These are phyloP conservation scores for Diorhabda elongata DNA, from an alignment of 1,140 invertebrate species.

Conservation along the genomic window DNA sequence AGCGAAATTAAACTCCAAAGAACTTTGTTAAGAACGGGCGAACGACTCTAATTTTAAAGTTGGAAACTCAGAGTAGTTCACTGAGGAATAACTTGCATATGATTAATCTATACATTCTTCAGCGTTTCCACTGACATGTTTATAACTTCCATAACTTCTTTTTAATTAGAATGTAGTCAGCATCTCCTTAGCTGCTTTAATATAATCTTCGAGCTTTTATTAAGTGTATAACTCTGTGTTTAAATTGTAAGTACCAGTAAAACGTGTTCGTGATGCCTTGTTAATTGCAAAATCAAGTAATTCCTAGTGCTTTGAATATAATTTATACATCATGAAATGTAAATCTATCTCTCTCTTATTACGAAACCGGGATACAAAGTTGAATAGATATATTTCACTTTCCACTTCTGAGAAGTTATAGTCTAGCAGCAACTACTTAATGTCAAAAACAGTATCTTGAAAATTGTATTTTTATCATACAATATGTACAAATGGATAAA, in stretches of 20 bases:
- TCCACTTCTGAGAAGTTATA: background rate
- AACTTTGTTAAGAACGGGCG: too few relatives aligned
- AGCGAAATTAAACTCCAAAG: too few relatives aligned
- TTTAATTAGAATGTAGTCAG: background rate
- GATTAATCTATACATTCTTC: too few relatives aligned
- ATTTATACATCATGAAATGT: constrained; percentile 31
- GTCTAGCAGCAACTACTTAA: too few relatives aligned
- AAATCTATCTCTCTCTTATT: constrained; percentile 1
- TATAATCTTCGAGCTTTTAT: background rate
- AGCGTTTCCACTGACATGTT: background rate
- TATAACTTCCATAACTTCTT: background rate
- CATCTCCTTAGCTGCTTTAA: background rate
- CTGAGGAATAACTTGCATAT: too few relatives aligned
- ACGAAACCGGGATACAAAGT: constrained; percentile 18
- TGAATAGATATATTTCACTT: constrained; percentile 32
- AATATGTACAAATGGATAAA: too few relatives aligned
- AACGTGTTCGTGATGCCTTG: constrained; percentile 10
- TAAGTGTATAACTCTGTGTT: constrained; percentile 3
- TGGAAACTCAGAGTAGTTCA: too few relatives aligned
- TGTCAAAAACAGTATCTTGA: too few relatives aligned
- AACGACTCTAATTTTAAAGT: too few relatives aligned
- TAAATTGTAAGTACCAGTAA: constrained; percentile 7
- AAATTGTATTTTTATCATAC: too few relatives aligned
- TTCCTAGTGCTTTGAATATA: constrained; percentile 25
- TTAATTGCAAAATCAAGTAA: constrained; percentile 32